A percentile compares a stretch with the other conserved stretches of the same genome.
Evolutionary conservation across 1,140 invertebrate genomes (phyloP).

Genomic region (Listronotus bonariensis): DNA sequence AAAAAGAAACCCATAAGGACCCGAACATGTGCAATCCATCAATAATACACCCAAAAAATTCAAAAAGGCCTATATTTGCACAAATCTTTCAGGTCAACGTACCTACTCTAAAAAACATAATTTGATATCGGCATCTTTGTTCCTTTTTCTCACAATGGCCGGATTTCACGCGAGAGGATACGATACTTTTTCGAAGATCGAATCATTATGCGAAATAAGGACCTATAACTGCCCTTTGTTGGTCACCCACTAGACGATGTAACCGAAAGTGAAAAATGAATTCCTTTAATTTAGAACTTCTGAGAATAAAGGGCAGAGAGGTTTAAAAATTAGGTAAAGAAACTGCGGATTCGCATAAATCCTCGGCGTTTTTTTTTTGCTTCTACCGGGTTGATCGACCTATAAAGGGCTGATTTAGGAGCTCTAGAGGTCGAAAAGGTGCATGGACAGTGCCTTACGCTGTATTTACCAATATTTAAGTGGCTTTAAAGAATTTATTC

Average conservation of each 20-base stretch:
- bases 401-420: background rate
- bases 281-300: constrained; percentile 13
- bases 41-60: constrained; percentile 25
- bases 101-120: constrained; percentile 32
- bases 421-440: too few relatives aligned
- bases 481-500: too few relatives aligned
- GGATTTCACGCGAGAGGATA: constrained; percentile 37
- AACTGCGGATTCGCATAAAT: too few relatives aligned
- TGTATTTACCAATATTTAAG: too few relatives aligned
- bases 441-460: too few relatives aligned
- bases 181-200: constrained; percentile 34
- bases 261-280: constrained; percentile 30
- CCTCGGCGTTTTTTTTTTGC: background rate
- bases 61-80: constrained; percentile 37
- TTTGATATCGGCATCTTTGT: constrained; percentile 42
- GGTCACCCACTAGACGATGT: constrained; percentile 28
- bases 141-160: constrained; percentile 32
- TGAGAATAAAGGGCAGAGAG: constrained; percentile 13
- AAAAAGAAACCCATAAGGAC: constrained; percentile 34
- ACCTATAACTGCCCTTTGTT: constrained; percentile 25
- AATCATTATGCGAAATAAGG: constrained; percentile 36
- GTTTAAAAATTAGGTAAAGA: constrained; percentile 21
- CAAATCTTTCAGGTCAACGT: constrained; percentile 37
- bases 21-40: constrained; percentile 40
- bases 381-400: background rate